These are phyloP conservation scores for Spodoptera litura DNA, from an alignment of 1,140 invertebrate genomes.

Conservation along the genomic window DNA sequence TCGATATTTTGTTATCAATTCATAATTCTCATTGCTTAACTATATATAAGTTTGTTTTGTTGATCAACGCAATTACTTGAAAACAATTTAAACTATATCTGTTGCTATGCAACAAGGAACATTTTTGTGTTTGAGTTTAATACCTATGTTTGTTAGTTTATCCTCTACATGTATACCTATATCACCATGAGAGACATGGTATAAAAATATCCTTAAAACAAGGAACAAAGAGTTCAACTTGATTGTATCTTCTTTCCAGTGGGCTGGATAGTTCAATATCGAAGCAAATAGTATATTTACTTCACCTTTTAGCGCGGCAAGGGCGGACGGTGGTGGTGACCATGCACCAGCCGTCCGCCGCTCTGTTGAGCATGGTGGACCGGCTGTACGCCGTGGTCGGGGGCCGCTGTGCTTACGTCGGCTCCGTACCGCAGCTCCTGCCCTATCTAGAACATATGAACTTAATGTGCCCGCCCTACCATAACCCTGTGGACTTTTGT, in stretches of 20 bases:
- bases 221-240: conserved; percentile 11
- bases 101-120: too few species aligned
- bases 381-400: conserved; percentile 93
- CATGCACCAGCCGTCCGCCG: conserved; percentile 96
- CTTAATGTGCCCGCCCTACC: conserved; percentile 93
- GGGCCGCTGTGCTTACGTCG: conserved; percentile 94
- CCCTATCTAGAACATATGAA: conserved; percentile 91
- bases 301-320: conserved; percentile 93
- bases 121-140: too few species aligned
- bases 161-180: too few species aligned
- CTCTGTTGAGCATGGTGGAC: conserved; percentile 96
- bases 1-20: background rate
- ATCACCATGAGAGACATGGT: background rate
- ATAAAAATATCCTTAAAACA: background rate
- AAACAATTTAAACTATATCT: too few species aligned
- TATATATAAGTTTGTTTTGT: too few species aligned
- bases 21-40: too few species aligned
- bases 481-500: conserved; percentile 97
- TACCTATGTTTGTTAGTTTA: too few species aligned
- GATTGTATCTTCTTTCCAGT: conserved; percentile 83
- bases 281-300: conserved; percentile 93
- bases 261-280: conserved; percentile 96
- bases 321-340: conserved; percentile 97
- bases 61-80: too few species aligned
- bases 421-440: conserved; percentile 90